These are phyloP conservation scores for Esox masquinongy DNA, from an alignment of 2,797 vertebrate species.

Conservation along the genomic window DNA sequence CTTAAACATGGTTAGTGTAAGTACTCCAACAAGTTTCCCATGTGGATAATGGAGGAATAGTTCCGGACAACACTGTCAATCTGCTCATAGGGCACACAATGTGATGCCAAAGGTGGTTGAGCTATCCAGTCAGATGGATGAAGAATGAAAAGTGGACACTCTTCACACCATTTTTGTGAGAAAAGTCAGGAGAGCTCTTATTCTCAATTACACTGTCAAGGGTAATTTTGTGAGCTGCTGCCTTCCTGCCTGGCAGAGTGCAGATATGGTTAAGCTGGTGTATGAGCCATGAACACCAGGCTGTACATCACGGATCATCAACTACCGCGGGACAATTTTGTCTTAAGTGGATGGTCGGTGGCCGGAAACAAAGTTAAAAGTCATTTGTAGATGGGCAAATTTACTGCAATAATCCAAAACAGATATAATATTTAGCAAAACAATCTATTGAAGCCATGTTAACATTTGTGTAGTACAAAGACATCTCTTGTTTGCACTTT, in stretches of 20 bases:
- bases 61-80: neutral
- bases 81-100: neutral
- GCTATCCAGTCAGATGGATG: neutral
- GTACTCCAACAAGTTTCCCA: neutral
- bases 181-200: conserved; percentile 7
- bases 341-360: too few species aligned
- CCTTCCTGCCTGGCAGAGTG: neutral
- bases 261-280: neutral
- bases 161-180: conserved; percentile 7
- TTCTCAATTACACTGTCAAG: conserved; percentile 18
- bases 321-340: too few species aligned
- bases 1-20: too few species aligned
- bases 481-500: too few species aligned
- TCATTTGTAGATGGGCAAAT: too few species aligned
- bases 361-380: too few species aligned
- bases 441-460: too few species aligned
- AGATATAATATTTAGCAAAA: too few species aligned
- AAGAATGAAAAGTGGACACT: neutral
- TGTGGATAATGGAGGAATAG: neutral
- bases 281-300: neutral
- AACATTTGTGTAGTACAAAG: too few species aligned
- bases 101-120: neutral
- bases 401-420: too few species aligned
- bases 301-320: neutral
- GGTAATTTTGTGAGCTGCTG: conserved; percentile 19